phyloP scores from a whole-genome alignment of 2,113 vertebrate species.

The Platysternon megacephalum region DNA sequence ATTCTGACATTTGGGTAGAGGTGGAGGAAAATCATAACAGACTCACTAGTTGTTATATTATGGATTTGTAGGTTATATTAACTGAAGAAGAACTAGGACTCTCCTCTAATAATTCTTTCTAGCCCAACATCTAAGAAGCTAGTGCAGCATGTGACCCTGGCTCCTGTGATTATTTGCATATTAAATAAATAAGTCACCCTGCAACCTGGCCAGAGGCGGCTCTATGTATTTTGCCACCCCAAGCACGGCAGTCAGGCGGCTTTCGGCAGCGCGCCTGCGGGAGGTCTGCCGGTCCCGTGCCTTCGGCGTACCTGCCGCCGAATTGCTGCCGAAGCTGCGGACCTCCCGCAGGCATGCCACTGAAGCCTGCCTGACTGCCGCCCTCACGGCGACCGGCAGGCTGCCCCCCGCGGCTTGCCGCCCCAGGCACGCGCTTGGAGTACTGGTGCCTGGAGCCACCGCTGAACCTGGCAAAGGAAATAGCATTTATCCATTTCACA shows the following conservation, averaged over 20 bases:
- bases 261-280: too few relatives aligned
- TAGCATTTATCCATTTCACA: background rate
- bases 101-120: background rate
- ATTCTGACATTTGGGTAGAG: background rate
- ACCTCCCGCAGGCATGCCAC: too few relatives aligned
- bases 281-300: too few relatives aligned
- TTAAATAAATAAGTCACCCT: background rate
- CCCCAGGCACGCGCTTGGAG: too few relatives aligned
- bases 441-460: too few relatives aligned
- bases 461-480: constrained; percentile 30
- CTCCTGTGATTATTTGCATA: background rate
- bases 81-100: background rate
- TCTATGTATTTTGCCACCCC: too few relatives aligned
- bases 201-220: background rate
- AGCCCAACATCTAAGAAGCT: background rate
- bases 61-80: background rate
- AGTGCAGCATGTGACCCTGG: background rate
- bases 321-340: too few relatives aligned
- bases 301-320: too few relatives aligned
- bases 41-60: background rate
- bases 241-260: too few relatives aligned
- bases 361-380: too few relatives aligned
- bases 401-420: too few relatives aligned
- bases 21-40: background rate
- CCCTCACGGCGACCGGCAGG: too few relatives aligned